Base-by-base conservation (phyloP, 2,113 vertebrate genomes). In the Mastomys coucha region DNA sequence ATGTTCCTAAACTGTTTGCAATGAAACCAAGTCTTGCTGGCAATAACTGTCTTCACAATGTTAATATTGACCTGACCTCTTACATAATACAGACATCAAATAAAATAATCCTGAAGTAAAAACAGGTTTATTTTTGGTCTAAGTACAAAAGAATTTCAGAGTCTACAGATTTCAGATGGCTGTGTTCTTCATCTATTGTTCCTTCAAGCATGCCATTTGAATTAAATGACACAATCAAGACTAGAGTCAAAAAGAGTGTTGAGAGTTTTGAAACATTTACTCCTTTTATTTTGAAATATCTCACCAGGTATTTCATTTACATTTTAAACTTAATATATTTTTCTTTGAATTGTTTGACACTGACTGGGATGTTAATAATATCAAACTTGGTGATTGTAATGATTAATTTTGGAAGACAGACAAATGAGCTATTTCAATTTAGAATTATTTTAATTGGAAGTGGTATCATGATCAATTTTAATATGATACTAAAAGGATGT, bases 11-110 rank as follows among this genome's bases (percentile, higher is more conserved):
- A 98, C 90, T 97, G 92, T 93, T 97, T 97, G 82, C 91, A 97
- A 81, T 97, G 93, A 97, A 98, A 96, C 89, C 89, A 96, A 97
- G 78, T 92, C 94, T 91, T 96, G 63, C 80, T 51, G 39, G 76
- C 93, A 96, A 78, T 96, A 97, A 97, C 97, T 95, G 93, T 93
- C 95, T 97, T 69, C 96, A 96, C 96, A 63, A 6, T 98, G 98
- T 98, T 98, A 98, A 98, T 97, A 97, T 60, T 97, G 76, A 97
- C 97, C 94, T 93, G 96, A 97, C 92, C 96, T 95, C 97, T 95
- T 97, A 98, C 96, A 82, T 96, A 97, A 97, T 98, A 85, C 88
- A 95, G 86, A 97, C 89, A 94, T 95, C 73, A 72, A 56, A 31
- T 73, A 97, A 96, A 98, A 97, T 92, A 97, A 81, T 93, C 91